phyloP scores from a whole-genome alignment of 2,888 invertebrate species.

The Icerya purchasi region DNA sequence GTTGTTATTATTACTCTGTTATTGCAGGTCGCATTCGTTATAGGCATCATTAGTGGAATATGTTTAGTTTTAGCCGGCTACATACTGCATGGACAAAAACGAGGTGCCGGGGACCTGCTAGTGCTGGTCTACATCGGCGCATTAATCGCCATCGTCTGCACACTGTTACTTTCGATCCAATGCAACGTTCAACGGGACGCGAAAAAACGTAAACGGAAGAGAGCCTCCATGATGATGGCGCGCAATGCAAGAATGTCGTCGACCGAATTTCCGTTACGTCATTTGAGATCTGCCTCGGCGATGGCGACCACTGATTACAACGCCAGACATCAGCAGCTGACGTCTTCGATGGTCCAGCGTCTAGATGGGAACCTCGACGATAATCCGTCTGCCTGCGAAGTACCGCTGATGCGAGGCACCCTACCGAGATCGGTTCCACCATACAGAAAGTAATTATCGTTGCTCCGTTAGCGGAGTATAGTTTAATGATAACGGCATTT shows the following conservation, averaged over 20 bases:
- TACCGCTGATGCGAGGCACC: background rate
- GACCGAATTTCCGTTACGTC: constrained; percentile 10
- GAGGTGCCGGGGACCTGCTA: constrained; percentile 37
- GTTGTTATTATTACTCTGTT: constrained; percentile 1
- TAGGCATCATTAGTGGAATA: constrained; percentile 41
- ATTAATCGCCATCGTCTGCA: constrained; percentile 38
- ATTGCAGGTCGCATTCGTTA: constrained; percentile 39
- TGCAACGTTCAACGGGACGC: constrained; percentile 34
- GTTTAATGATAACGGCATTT: no score
- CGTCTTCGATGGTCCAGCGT: no score
- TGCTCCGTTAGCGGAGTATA: no score
- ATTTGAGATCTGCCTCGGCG: constrained; percentile 2
- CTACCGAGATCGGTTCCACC: background rate
- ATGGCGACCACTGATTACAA: background rate
- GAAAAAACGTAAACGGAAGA: constrained; percentile 26
- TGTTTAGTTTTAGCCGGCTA: constrained; percentile 42
- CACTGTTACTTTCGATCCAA: constrained; percentile 38
- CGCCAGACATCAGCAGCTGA: no score
- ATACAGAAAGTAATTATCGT: background rate
- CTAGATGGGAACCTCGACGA: background rate
- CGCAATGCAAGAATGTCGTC: constrained; percentile 17
- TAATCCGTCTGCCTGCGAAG: background rate
- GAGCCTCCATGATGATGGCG: constrained; percentile 20
- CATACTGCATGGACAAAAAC: constrained; percentile 36
- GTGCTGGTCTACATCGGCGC: constrained; percentile 44